A percentile compares a stretch with the other conserved stretches of the same genome.
Conservation (phyloP, 2,888 invertebrate species). For the Cremastinae sp. region DNA sequence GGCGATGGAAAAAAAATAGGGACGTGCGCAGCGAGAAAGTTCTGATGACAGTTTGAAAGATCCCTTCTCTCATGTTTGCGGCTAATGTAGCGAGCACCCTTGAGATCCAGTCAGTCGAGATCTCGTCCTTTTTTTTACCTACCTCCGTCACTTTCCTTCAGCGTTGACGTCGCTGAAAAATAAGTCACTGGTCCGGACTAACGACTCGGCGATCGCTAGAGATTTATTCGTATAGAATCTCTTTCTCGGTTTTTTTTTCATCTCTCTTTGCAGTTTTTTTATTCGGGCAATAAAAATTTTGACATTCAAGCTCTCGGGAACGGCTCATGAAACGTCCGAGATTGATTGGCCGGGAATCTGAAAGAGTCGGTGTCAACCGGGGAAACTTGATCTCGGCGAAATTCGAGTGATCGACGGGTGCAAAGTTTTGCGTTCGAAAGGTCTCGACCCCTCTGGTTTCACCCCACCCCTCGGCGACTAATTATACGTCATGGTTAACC, state of each 20-base stretch:
- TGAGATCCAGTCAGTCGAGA: conserved; percentile 53
- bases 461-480: conserved; percentile 41
- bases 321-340: too few relatives aligned
- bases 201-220: conserved; percentile 6
- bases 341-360: too few relatives aligned
- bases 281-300: too few relatives aligned
- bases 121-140: conserved; percentile 28
- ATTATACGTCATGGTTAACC: conserved; percentile 70
- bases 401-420: too few relatives aligned
- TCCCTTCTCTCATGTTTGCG: conserved; percentile 66
- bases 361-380: too few relatives aligned
- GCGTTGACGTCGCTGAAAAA: conserved; percentile 23
- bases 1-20: conserved; percentile 12
- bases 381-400: too few relatives aligned
- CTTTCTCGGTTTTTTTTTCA: too few relatives aligned
- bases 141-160: conserved; percentile 17
- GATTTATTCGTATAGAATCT: conserved; percentile 16
- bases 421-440: too few relatives aligned
- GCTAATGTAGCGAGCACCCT: conserved; percentile 70
- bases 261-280: too few relatives aligned
- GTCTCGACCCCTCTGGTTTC: too few relatives aligned
- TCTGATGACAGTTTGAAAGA: conserved; percentile 76
- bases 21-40: conserved; percentile 66
- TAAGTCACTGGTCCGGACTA: conserved; percentile 25
- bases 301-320: too few relatives aligned